A percentile compares a stretch with the other conserved stretches of the same genome.
These are phyloP conservation scores for Nyleta sp. DNA, from an alignment of 2,888 invertebrate species.

Conservation along the genomic window DNA sequence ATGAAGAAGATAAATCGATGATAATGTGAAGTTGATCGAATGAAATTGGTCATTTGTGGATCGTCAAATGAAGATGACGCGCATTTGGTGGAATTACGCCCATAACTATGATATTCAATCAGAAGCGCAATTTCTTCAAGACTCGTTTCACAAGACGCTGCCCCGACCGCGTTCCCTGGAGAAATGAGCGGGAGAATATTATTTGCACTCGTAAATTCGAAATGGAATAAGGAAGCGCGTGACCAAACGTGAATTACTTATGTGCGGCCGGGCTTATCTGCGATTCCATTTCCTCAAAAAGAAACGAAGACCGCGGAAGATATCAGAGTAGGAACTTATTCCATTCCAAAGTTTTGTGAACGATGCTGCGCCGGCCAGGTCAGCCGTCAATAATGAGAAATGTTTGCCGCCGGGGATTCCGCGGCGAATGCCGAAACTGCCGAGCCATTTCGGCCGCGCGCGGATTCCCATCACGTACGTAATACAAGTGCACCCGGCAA, in stretches of 20 bases:
- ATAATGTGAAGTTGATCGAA: no score
- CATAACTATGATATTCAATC: no score
- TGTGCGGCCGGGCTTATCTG: conserved; percentile 57
- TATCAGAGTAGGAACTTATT: conserved; percentile 71
- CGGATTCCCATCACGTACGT: conserved; percentile 76
- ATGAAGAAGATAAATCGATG: no score
- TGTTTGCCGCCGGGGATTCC: conserved; percentile 71
- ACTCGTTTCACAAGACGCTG: no score
- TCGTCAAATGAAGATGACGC: no score
- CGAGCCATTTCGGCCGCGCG: conserved; percentile 61
- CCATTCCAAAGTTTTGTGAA: conserved; percentile 74
- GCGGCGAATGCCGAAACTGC: conserved; percentile 62
- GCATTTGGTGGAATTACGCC: no score
- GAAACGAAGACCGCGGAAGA: conserved; percentile 41
- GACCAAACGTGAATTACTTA: conserved; percentile 61
- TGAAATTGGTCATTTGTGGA: no score
- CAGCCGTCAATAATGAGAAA: conserved; percentile 78
- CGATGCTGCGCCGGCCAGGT: conserved; percentile 68
- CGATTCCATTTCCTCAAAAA: conserved; percentile 59
- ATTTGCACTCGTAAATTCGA: conserved; percentile 51
- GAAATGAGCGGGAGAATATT: not conserved
- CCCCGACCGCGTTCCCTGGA: no score
- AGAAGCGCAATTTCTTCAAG: no score
- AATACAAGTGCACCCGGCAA: conserved; percentile 70
- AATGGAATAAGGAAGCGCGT: conserved; percentile 63